Evolutionary conservation across 2,888 invertebrate genomes (phyloP).

Genomic region (Pterobdella sp.): DNA sequence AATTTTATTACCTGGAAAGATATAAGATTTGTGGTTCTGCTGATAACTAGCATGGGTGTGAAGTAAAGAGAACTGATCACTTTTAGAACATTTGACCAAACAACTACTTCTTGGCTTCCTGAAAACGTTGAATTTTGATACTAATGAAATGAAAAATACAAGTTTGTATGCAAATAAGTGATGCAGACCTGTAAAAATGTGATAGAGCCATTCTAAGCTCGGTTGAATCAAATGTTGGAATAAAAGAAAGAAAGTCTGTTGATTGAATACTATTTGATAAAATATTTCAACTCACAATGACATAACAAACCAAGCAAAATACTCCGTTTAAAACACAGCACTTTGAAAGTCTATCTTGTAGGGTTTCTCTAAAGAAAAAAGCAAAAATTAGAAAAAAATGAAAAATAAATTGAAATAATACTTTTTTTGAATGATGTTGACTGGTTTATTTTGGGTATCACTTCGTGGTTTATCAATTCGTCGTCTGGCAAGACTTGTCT

Average conservation of each 20-base stretch:
- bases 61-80: conserved; percentile 10
- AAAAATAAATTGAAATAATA: neutral
- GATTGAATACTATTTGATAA: neutral
- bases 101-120: neutral
- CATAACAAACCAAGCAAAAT: neutral
- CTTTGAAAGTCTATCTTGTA: conserved; percentile 8
- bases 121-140: neutral
- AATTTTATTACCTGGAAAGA: conserved; percentile 6
- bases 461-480: neutral
- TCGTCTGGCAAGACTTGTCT: conserved; percentile 5
- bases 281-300: neutral
- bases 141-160: neutral
- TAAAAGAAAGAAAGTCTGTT: neutral
- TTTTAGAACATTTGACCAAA: neutral
- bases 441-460: neutral
- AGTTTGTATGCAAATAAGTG: neutral
- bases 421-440: conserved; percentile 4
- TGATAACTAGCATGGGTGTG: neutral
- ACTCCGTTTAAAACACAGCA: conserved; percentile 2
- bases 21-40: conserved; percentile 8
- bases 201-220: neutral
- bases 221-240: neutral
- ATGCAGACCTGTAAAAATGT: neutral
- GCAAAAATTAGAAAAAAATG: neutral
- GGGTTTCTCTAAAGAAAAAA: neutral